phyloP scores from a whole-genome alignment of 2,888 invertebrate species.

The Perizoma affinitatum region DNA sequence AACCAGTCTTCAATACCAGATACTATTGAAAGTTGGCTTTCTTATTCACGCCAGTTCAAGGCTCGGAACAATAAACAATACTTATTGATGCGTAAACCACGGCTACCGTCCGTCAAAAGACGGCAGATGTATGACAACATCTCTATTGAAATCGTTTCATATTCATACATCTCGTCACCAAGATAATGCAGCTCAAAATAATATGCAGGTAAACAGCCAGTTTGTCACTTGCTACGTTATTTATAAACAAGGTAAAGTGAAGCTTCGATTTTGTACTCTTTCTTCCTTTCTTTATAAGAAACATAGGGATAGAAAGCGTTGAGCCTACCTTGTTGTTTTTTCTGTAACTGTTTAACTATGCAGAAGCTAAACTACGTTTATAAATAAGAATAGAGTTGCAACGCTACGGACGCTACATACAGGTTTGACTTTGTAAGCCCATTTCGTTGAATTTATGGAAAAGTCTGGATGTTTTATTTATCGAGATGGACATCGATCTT shows the following conservation, averaged over 20 bases:
- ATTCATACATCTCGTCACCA: constrained; percentile 69
- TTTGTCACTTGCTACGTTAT: constrained; percentile 9
- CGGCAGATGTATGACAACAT: constrained; percentile 70
- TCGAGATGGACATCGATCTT: constrained; percentile 34
- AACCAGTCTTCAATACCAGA: not conserved
- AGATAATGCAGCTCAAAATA: constrained; percentile 70
- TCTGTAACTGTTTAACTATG: too few relatives aligned
- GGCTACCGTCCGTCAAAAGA: constrained; percentile 64
- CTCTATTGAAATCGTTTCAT: constrained; percentile 77
- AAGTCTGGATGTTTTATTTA: constrained; percentile 41
- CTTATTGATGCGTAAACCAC: constrained; percentile 63
- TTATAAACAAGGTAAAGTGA: constrained; percentile 2
- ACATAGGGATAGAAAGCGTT: too few relatives aligned
- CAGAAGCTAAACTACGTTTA: not conserved
- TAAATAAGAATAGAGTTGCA: constrained; percentile 9
- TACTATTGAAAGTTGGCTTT: not conserved
- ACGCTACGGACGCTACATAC: constrained; percentile 23
- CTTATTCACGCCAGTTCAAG: constrained; percentile 53
- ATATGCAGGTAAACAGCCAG: constrained; percentile 46
- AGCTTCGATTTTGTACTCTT: too few relatives aligned
- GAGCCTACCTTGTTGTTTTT: too few relatives aligned
- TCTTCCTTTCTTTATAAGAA: too few relatives aligned
- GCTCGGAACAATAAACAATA: constrained; percentile 64
- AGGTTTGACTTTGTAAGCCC: constrained; percentile 20
- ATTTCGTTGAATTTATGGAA: constrained; percentile 42